A percentile compares a stretch with the other conserved stretches of the same genome.
phyloP scores from a whole-genome alignment of 2,888 invertebrate species.

The Ryuthela nishihirai region DNA sequence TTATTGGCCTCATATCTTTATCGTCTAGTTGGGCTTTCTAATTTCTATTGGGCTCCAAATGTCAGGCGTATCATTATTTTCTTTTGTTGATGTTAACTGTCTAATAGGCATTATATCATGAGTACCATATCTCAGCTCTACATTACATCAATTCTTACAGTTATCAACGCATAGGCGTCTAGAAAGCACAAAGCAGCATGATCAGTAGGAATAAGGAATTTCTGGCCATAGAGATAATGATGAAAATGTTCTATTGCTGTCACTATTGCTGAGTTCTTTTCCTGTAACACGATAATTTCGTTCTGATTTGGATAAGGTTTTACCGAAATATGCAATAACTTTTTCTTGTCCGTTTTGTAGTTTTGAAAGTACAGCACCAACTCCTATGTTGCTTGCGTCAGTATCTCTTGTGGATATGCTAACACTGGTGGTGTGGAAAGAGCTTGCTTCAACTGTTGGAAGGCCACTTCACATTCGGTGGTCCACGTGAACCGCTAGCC shows the following conservation, averaged over 20 bases:
- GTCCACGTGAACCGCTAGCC: not conserved
- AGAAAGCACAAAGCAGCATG: too few species aligned
- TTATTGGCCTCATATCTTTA: too few species aligned
- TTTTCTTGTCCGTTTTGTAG: not conserved
- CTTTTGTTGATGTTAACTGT: too few species aligned
- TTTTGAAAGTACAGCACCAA: not conserved
- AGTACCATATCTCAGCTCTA: too few species aligned
- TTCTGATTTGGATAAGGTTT: conserved; percentile 1
- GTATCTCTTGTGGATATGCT: conserved; percentile 6
- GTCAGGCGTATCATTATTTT: too few species aligned
- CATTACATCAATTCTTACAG: too few species aligned
- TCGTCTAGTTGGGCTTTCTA: too few species aligned
- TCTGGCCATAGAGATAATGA: not conserved
- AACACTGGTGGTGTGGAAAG: not conserved
- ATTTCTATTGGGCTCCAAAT: too few species aligned
- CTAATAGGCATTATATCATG: too few species aligned
- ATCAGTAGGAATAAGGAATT: too few species aligned
- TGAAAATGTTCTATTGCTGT: conserved; percentile 2
- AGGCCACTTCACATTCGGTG: not conserved
- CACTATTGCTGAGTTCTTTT: not conserved
- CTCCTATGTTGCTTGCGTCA: not conserved
- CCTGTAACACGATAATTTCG: not conserved
- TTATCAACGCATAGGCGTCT: too few species aligned
- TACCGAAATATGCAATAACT: conserved; percentile 1
- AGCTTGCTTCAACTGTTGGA: not conserved